Evolutionary conservation across 2,113 vertebrate species (phyloP).

Genomic region (Leptodactylus fuscus): DNA sequence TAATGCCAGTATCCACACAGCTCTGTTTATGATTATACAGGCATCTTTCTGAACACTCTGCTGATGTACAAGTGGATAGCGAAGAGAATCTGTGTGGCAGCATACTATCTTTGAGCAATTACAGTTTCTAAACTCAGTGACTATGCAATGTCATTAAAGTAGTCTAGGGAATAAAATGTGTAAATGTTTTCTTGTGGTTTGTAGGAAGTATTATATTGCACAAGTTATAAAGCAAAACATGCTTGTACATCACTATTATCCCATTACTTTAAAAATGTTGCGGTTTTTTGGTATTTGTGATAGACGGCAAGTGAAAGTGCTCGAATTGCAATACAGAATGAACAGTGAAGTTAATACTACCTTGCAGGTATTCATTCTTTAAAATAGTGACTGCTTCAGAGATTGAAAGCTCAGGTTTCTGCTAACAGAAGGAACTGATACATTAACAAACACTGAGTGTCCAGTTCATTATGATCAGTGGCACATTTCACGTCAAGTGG

Average conservation of each 20-base stretch:
- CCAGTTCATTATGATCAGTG: neutral
- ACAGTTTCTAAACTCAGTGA: no score
- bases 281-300: neutral
- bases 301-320: neutral
- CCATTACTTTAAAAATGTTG: neutral
- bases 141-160: no score
- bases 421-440: neutral
- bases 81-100: no score
- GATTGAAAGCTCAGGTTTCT: slow-evolving; percentile 6
- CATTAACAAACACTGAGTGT: neutral
- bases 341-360: neutral
- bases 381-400: neutral
- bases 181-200: neutral
- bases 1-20: no score
- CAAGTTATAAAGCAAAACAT: neutral
- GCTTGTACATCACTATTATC: neutral
- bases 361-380: neutral
- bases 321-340: neutral
- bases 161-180: no score
- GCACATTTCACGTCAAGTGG: no score
- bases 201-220: neutral
- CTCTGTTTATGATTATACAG: no score
- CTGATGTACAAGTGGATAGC: no score
- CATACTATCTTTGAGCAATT: no score
- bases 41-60: no score